Conservation (phyloP, 2,888 invertebrate genomes). For the Pandemis cinnamomeana region DNA sequence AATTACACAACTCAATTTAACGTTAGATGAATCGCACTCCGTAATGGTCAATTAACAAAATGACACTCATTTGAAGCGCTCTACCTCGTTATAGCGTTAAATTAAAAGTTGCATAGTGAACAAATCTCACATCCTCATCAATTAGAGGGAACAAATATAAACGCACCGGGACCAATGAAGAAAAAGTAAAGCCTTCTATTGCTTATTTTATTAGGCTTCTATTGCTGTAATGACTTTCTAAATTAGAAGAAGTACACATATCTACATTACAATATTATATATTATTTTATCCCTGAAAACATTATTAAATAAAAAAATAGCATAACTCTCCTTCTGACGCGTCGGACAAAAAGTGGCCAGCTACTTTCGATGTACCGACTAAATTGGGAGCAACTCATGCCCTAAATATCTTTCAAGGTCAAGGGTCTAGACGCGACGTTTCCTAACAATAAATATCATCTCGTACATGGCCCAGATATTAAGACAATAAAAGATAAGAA, state of each 20-base stretch:
- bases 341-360: not conserved
- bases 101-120: conserved; percentile 26
- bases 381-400: conserved; percentile 18
- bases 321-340: too few species aligned
- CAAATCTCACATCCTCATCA: conserved; percentile 21
- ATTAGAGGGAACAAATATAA: not conserved
- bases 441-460: conserved; percentile 23
- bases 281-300: not conserved
- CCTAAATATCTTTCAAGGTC: conserved; percentile 28
- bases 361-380: not conserved
- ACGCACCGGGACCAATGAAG: not conserved
- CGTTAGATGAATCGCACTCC: conserved; percentile 10
- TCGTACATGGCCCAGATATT: conserved; percentile 28
- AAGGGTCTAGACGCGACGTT: conserved; percentile 21
- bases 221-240: too few species aligned
- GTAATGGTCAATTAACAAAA: conserved; percentile 20
- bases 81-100: conserved; percentile 27
- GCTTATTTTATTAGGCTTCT: too few species aligned
- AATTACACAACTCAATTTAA: conserved; percentile 19
- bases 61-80: conserved; percentile 25
- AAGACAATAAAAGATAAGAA: conserved; percentile 37
- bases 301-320: too few species aligned
- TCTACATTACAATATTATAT: too few species aligned
- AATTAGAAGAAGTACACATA: too few species aligned
- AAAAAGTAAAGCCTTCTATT: not conserved